Evolutionary conservation across 30 jellyfish, hydroid and myxozoan species (phyloP).

Genomic region (Catostylus mosaicus): DNA sequence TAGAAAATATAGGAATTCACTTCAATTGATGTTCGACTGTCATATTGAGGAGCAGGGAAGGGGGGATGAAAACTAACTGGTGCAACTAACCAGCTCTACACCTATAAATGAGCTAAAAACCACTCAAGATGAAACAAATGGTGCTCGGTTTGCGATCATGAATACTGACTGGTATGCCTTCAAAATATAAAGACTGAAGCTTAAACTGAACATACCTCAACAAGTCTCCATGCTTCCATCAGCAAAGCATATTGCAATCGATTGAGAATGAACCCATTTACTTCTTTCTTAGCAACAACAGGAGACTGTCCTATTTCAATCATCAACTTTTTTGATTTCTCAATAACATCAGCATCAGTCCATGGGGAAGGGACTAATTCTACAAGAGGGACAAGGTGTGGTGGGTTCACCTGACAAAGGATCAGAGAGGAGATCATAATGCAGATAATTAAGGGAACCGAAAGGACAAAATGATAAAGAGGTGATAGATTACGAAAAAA

Average conservation of each 20-base stretch:
- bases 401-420: slow-evolving; percentile 86
- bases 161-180: no score
- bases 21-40: no score
- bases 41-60: no score
- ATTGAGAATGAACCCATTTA: slow-evolving; percentile 89
- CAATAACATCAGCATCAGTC: slow-evolving; percentile 80
- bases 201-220: slow-evolving; percentile 62
- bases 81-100: no score
- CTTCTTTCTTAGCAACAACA: slow-evolving; percentile 92
- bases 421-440: neutral
- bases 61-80: no score
- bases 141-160: no score
- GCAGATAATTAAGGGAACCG: neutral
- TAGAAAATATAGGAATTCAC: no score
- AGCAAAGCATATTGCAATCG: slow-evolving; percentile 92
- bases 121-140: no score
- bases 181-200: no score
- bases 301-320: slow-evolving; percentile 90
- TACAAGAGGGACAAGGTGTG: slow-evolving; percentile 89
- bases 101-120: no score
- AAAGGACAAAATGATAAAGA: no score
- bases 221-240: slow-evolving; percentile 98
- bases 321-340: slow-evolving; percentile 70
- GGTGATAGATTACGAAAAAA: no score
- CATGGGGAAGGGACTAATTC: slow-evolving; percentile 94